phyloP scores from a whole-genome alignment of 2,113 vertebrate genomes.

The Nansenia antarctica region DNA sequence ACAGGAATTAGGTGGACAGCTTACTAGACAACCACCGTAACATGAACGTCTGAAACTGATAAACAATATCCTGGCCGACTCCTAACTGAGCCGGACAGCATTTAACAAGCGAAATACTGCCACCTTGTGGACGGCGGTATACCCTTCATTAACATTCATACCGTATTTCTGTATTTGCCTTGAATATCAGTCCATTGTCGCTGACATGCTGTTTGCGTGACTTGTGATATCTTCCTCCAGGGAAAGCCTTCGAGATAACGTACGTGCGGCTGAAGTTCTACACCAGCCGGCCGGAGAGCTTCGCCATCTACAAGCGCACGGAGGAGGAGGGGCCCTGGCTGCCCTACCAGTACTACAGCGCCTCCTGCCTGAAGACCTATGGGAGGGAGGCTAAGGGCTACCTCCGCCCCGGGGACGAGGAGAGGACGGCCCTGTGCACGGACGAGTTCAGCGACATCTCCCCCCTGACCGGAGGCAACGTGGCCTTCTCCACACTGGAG shows the following conservation, averaged over 20 bases:
- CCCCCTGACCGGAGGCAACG: conserved; percentile 89
- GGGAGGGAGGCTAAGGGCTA: conserved; percentile 61
- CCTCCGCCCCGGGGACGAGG: conserved; percentile 81
- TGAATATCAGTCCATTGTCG: too few species aligned
- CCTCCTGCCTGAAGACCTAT: conserved; percentile 85
- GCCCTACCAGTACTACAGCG: conserved; percentile 94
- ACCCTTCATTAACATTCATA: too few species aligned
- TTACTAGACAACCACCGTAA: too few species aligned
- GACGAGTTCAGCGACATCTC: conserved; percentile 97
- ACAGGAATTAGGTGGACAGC: too few species aligned
- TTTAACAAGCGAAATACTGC: too few species aligned
- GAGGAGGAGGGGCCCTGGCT: conserved; percentile 74
- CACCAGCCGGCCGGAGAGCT: conserved; percentile 94
- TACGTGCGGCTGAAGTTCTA: conserved; percentile 92
- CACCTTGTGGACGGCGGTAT: too few species aligned
- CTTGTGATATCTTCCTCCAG: too few species aligned
- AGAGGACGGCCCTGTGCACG: conserved; percentile 86
- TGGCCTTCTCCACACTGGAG: conserved; percentile 95
- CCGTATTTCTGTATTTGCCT: background rate
- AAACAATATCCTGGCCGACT: too few species aligned
- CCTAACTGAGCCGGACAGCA: too few species aligned
- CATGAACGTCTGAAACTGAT: too few species aligned
- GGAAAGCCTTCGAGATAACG: conserved; percentile 94
- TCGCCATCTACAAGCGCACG: conserved; percentile 89
- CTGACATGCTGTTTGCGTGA: too few species aligned